Percentiles rank a stretch among this genome's conserved stretches.
phyloP scores from a whole-genome alignment of 2,888 invertebrate genomes.

The Didymodactylos carnosus region DNA sequence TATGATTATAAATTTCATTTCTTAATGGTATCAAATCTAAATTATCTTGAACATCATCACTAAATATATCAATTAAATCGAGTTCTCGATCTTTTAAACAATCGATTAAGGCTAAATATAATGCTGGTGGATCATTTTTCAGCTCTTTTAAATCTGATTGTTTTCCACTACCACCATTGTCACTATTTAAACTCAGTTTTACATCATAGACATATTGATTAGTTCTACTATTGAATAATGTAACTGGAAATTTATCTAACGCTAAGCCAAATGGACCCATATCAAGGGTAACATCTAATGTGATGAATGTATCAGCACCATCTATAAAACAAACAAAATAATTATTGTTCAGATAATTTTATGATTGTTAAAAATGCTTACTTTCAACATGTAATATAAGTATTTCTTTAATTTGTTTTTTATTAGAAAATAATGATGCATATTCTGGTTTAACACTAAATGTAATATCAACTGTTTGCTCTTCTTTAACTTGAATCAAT shows the following conservation, averaged over 20 bases:
- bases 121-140: background rate
- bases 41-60: background rate
- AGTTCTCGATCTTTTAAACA: background rate
- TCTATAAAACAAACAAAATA: no score
- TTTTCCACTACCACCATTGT: no score
- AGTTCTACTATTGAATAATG: background rate
- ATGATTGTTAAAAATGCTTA: no score
- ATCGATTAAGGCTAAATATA: background rate
- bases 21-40: background rate
- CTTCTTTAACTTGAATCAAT: background rate
- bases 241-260: background rate
- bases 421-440: background rate
- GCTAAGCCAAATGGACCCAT: background rate
- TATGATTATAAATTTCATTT: background rate
- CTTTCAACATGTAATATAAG: background rate
- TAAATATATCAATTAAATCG: background rate
- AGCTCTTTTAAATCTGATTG: background rate
- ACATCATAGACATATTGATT: background rate
- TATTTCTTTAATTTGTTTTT: background rate
- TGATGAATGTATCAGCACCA: background rate
- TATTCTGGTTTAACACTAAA: background rate
- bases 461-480: background rate
- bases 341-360: no score
- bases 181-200: background rate
- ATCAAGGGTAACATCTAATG: background rate